Base-by-base conservation (phyloP, 1,140 invertebrate species). In the Matsumurasca onukii region DNA sequence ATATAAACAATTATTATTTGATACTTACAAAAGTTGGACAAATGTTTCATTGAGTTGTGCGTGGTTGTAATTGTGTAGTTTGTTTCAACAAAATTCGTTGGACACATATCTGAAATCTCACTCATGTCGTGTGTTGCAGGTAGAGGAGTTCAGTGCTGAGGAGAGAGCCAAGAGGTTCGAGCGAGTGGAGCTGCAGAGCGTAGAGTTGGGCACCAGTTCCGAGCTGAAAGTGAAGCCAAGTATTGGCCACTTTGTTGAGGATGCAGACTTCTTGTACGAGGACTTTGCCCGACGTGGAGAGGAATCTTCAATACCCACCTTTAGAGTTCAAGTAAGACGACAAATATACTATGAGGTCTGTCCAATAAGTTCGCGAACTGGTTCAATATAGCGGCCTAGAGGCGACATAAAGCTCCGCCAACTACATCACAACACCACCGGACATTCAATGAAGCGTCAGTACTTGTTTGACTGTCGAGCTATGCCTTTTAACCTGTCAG, bases 211-310 rank as follows among this genome's bases (percentile, higher is more conserved):
- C 9, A 81, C 83, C 70, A 78, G 77, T 66, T 80, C 69, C 69
- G 72, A 29, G 39, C 74, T 75, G 22, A 74, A 78, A 64, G 76
- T 83, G 45, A 80, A 83, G 61, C 82, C 87, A 5, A 88, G 88
- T 73, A 86, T 91, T 49, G 85, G 86, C 15, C 87, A 86, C 57
- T 92, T 90, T 77, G 86, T 93, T 49, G 86, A 91, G 45, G 92
- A 95, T 79, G 83, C 88, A 0, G 84, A 83, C 30, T 95, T 91
- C 77, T 84, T 86, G 25, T 95, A 95, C 76, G 85, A 90, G 76
- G 93, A 95, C 78, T 96, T 95, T 81, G 88, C 89, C 13, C 88
- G 88, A 75, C 83, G 91, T 64, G 84, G 84, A 34, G 82, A 88
- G 72, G 78, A 82, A 15, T 82, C 86, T 65, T 86, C 90, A 73